These are phyloP conservation scores for Megaceryle maxima DNA, from an alignment of 2,113 vertebrate species.

Conservation along the genomic window DNA sequence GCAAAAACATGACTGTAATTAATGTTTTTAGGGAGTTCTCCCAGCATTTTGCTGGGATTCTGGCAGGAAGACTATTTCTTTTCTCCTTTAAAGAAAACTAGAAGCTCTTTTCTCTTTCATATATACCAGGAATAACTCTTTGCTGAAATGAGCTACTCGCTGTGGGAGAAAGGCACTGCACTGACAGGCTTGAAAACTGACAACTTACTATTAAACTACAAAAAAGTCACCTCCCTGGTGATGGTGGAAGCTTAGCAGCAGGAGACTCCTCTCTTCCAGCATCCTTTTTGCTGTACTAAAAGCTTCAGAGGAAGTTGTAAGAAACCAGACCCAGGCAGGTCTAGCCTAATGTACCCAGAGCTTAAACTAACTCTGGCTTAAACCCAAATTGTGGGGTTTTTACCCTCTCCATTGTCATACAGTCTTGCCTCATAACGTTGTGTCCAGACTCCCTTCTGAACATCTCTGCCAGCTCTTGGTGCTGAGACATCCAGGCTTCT, in stretches of 20 bases:
- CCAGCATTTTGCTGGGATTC: background rate
- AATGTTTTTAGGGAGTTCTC: background rate
- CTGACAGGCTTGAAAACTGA: background rate
- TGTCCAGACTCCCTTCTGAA: background rate
- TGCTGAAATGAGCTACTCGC: background rate
- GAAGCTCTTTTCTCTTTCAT: background rate
- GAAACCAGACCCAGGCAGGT: background rate
- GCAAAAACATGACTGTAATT: background rate
- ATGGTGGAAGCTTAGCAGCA: background rate
- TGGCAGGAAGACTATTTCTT: background rate
- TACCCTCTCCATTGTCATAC: background rate
- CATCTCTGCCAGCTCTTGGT: background rate
- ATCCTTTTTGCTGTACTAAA: background rate
- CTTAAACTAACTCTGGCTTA: background rate
- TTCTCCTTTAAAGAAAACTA: background rate
- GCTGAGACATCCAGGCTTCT: background rate
- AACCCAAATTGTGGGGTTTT: background rate
- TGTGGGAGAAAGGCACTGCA: background rate
- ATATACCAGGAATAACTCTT: background rate
- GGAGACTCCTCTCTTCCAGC: background rate
- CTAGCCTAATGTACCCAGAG: background rate
- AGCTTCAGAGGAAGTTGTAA: background rate
- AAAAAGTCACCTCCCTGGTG: background rate
- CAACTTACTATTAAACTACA: background rate
- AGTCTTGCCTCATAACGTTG: rapidly evolving